Base-by-base conservation (phyloP, 2,888 invertebrate genomes). In the Watsonalla binaria region DNA sequence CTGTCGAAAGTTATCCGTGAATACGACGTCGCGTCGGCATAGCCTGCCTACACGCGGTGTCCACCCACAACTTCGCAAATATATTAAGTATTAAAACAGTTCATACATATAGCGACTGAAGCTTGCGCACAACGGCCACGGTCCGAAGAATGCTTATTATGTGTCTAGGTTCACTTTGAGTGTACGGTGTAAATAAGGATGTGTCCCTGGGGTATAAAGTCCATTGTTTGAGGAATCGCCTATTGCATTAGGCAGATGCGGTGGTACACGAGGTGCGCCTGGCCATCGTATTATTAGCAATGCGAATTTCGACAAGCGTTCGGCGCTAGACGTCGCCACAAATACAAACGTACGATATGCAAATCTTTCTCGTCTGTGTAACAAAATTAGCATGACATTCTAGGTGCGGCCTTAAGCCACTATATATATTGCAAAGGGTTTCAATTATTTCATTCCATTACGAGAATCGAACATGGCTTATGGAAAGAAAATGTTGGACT, bases 1-100 rank as follows among this genome's bases (percentile, higher is more conserved):
- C 86, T 87, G 89, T 86, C 88, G 89, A 90, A 90, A 90, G 86
- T 89, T 86, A 82, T 80, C 82, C 77, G 79, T 76, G 74, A 79
- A 78, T 75, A 78, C 73, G 72, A 58, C 61, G 61, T 0, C 39
- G 53, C 55, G 65, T 60, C 61, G 53, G 62, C 69, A 76, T 76
- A 81, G 79, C 80, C 79, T 80, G 79, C 80, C 79, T 80, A 77
- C 75, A 75, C 73, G 65, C 61, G 52, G 11, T 55, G 56, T 34
- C 51, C 48, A 62, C 60, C 53, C 51, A 59, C 65, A 58, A 61
- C 59, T 76, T 78, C 60, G 78, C 82, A 70, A 85, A 77, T 79
- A 66, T 81, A 72, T 73, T 68, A 59, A 80, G 4, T 24, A 24
- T 66, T 79, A 80, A 76, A 72, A 68, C 62, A 72, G 63, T 67